Evolutionary conservation across 2,888 invertebrate species (phyloP), one percentile per base, ranked within the genome.

Genomic region (Heliconius charithonia): DNA sequence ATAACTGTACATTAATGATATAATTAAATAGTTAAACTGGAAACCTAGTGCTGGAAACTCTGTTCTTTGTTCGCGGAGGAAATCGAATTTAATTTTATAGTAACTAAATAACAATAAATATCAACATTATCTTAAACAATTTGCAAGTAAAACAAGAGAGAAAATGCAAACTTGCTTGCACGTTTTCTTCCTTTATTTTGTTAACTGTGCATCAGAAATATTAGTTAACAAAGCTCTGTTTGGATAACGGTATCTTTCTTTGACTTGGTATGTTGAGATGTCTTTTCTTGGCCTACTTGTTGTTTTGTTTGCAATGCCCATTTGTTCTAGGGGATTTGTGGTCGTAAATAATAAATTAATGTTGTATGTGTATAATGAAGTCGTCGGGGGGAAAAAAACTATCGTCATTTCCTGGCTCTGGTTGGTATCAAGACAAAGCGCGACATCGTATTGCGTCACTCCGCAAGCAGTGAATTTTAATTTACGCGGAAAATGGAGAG

Each of bases 171-270:
- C 37, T 22, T 41, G 13, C 37, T 22, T 41, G 13, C 13, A 37
- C 37, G n/a, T 67, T 25, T 12, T 27, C 37, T 67, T 37, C 67
- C 41, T 67, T 67, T 67, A 67, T 67, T 67, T 37, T 67, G n/a
- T 37, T 67, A 67, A 67, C 67, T 63, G 63, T 27, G 13, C 67
- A 67, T 67, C 67, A n/a, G 32, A 41, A 22, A 37, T 37, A n/a
- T 37, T 67, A n/a, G 67, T 19, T 65, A 29, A 65, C 67, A 37
- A 13, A 41, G 13, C n/a, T 6, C 9, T 13, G 37, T 67, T 67
- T 67, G 37, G n/a, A 12, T 67, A 67, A 67, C 67, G 41, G 67
- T 22, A 37, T 4, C 37, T n/a, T 41, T 67, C 67, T 67, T 67
- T 41, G 67, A 67, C n/a, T 41, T 37, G n/a, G 67, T 37, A 67